Conservation (phyloP, 2,888 invertebrate species). For the Ischnura elegans region DNA sequence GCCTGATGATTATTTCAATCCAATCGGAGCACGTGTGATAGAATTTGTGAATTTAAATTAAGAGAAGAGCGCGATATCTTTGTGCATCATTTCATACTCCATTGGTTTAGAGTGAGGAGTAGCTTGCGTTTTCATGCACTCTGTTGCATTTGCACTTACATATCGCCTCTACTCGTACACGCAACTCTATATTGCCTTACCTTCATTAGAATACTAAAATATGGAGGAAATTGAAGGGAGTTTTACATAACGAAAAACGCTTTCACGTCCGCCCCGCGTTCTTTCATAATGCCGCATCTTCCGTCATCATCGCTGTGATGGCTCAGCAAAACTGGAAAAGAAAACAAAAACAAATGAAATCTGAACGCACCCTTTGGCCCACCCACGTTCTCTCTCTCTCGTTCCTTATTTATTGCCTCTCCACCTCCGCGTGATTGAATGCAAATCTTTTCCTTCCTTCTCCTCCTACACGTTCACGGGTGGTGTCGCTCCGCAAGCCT, state of each 20-base stretch:
- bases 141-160: neutral
- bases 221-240: neutral
- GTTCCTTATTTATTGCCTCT: neutral
- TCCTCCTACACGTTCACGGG: neutral
- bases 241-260: neutral
- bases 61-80: no score
- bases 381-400: neutral
- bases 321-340: neutral
- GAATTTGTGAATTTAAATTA: no score
- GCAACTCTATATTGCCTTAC: neutral
- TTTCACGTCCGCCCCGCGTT: neutral
- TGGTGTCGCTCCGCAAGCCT: neutral
- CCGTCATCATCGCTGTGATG: neutral
- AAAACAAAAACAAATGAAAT: neutral
- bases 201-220: no score
- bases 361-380: neutral
- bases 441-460: constrained; percentile 30
- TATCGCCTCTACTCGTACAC: neutral
- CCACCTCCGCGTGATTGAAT: constrained; percentile 42
- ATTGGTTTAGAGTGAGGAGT: no score
- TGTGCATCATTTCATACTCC: no score
- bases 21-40: no score
- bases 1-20: no score
- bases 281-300: neutral
- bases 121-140: neutral